A percentile compares a stretch with the other conserved stretches of the same genome.
Evolutionary conservation across 2,113 vertebrate genomes (phyloP).

Genomic region (Tupaia chinensis): DNA sequence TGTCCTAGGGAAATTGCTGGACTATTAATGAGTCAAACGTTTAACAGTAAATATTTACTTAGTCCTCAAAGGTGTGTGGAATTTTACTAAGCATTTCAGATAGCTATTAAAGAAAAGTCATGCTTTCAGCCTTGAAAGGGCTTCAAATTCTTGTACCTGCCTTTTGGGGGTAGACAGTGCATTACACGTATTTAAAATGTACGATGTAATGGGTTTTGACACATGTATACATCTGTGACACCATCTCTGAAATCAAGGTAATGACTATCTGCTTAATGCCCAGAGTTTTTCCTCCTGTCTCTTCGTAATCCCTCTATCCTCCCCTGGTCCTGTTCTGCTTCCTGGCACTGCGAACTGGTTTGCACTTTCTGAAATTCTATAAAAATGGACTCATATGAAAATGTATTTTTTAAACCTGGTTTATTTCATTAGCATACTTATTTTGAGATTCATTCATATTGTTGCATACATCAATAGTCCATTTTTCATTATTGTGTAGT

Average conservation of each 20-base stretch:
- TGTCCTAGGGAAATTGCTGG: neutral
- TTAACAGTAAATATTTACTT: conserved; percentile 20
- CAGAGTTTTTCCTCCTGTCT: neutral
- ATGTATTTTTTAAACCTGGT: neutral
- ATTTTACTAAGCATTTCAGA: conserved; percentile 28
- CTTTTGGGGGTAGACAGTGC: neutral
- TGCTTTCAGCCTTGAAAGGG: neutral
- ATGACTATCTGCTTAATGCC: neutral
- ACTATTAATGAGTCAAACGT: neutral
- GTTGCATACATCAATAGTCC: neutral
- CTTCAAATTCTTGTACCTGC: neutral
- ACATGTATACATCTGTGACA: neutral
- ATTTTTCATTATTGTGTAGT: neutral
- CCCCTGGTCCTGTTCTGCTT: neutral
- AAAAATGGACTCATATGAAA: neutral
- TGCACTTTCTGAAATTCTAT: neutral
- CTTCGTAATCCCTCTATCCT: neutral
- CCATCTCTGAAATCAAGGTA: neutral
- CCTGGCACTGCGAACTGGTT: neutral
- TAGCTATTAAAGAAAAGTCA: neutral
- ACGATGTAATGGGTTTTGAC: neutral
- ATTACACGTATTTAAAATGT: neutral
- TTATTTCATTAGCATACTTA: neutral
- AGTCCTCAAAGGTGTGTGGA: neutral
- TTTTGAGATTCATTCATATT: neutral